These are phyloP conservation scores for Aphelocoma californica DNA, from an alignment of 2,797 vertebrate species.

Conservation along the genomic window DNA sequence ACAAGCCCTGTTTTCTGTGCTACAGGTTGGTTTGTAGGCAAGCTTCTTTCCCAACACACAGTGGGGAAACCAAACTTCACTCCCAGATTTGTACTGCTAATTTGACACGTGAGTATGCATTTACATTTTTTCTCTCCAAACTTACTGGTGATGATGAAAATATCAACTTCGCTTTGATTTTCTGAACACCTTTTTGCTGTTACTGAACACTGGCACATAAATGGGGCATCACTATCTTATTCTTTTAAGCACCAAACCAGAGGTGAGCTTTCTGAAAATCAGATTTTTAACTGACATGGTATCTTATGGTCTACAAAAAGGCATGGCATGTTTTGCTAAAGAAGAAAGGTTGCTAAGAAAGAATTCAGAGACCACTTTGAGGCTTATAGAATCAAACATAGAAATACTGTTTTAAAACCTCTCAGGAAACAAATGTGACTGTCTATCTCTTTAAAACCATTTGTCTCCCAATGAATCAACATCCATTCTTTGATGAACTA, in stretches of 20 bases:
- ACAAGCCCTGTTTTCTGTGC: neutral
- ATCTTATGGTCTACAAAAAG: neutral
- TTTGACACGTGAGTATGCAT: neutral
- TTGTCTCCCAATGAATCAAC: neutral
- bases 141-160: neutral
- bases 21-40: neutral
- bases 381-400: neutral
- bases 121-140: neutral
- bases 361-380: neutral
- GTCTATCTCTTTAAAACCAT: neutral
- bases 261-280: neutral
- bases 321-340: neutral
- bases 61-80: neutral
- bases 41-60: neutral
- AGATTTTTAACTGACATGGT: neutral
- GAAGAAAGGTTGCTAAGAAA: neutral
- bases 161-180: neutral
- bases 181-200: neutral
- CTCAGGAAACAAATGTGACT: neutral
- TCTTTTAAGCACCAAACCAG: neutral
- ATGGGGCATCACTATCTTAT: neutral
- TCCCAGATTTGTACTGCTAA: neutral
- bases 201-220: neutral
- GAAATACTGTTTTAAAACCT: neutral
- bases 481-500: neutral